Percentiles rank a stretch among this genome's conserved stretches.
Conservation (phyloP, 2,113 vertebrate genomes). For the Terrapene triunguis region DNA sequence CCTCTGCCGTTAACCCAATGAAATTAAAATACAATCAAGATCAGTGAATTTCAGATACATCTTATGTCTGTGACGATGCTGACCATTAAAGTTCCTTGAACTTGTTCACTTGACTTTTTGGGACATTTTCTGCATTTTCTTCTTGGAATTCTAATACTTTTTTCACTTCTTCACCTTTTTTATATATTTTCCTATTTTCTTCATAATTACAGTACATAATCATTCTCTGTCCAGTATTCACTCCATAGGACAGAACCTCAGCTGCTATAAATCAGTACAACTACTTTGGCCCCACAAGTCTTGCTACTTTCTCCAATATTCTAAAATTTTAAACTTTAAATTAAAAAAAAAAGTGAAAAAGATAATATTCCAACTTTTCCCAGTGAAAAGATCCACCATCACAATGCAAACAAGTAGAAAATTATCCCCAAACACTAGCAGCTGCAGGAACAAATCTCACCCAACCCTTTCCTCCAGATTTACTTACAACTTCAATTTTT, state of each 20-base stretch:
- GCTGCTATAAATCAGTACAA: neutral
- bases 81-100: neutral
- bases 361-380: no score
- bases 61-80: no score
- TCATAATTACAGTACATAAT: neutral
- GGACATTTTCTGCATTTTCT: neutral
- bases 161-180: neutral
- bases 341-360: no score
- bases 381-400: no score
- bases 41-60: no score
- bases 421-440: no score
- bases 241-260: no score
- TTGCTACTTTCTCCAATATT: neutral
- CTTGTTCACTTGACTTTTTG: neutral
- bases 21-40: no score
- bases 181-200: no score
- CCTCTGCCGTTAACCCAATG: no score
- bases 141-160: neutral
- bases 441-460: neutral
- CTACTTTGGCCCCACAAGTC: neutral
- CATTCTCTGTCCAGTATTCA: neutral
- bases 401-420: no score
- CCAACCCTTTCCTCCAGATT: neutral
- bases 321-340: neutral
- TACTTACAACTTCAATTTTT: neutral